Evolutionary conservation across 2,113 vertebrate species (phyloP).

Genomic region (Peromyscus californicus): DNA sequence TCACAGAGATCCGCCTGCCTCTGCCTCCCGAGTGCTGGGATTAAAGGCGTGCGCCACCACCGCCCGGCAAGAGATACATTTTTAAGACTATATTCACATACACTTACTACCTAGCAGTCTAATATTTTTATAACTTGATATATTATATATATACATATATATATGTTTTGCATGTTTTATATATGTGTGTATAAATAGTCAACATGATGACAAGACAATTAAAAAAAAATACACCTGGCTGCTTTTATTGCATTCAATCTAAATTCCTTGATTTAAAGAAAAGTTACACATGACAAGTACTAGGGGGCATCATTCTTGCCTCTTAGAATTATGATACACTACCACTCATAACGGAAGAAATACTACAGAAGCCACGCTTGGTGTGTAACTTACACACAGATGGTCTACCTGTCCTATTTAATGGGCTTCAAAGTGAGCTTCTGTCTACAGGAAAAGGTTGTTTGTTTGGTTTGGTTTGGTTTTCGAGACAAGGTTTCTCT

Average conservation of each 20-base stretch:
- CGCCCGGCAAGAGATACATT: constrained; percentile 41
- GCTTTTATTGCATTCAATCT: constrained; percentile 30
- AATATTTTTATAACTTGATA: constrained; percentile 10
- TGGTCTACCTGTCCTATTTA: neutral
- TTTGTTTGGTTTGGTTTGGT: too few species aligned
- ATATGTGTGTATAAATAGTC: neutral
- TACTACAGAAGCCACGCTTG: constrained; percentile 23
- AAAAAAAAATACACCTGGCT: neutral
- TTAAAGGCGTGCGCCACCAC: too few species aligned
- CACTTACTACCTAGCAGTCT: neutral
- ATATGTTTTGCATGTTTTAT: too few species aligned
- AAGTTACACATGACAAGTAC: neutral
- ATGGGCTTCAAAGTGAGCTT: neutral
- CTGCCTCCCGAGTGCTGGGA: too few species aligned
- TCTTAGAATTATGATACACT: neutral
- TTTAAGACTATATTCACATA: constrained; percentile 9
- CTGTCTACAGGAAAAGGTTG: neutral
- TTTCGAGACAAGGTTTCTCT: too few species aligned
- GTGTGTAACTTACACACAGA: neutral
- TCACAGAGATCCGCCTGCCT: too few species aligned
- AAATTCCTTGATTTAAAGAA: constrained; percentile 30
- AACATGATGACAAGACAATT: neutral
- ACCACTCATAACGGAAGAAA: constrained; percentile 6
- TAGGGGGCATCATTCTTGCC: neutral
- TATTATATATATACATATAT: neutral